Evolutionary conservation across 2,797 vertebrate species (phyloP), one percentile per base, ranked within the genome.

Genomic region (Sphaeramia orbicularis): DNA sequence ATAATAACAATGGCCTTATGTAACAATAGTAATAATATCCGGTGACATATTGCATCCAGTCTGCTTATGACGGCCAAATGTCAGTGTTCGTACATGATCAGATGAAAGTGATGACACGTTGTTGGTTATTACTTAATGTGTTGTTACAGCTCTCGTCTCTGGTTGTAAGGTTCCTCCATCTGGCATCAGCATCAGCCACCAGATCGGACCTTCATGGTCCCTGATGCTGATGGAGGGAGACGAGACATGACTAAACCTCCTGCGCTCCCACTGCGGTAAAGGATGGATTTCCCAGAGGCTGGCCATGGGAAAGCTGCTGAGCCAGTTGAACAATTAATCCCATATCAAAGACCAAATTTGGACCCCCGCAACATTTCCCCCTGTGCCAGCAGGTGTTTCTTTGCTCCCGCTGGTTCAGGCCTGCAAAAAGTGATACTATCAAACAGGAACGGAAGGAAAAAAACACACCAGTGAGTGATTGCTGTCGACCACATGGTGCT

Each of bases 251-350:
- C 65, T 74, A 60, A 78, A 65, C 48, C 56, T 67, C 42, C 42
- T 21, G 64, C 66, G 36, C 53, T 68, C 76, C 78, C 40, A 47
- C 65, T 57, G 78, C 76, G 86, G 84, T 58, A 84, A 24, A 91
- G 87, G 85, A 88, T 72, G 85, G 80, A 91, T 92, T 78, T 89
- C 2, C 47, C 51, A 75, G 80, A 74, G 66, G 71, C 78, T 75
- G 44, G n/a, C 55, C 49, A 45, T 56, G 42, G 45, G 69, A 84
- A 88, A 87, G 76, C 72, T 88, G 82, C 83, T 86, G 82, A 89
- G 78, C 71, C 68, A 77, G 77, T 78, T 80, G 63, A 89, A 90
- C 87, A 90, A 92, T 90, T 90, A 92, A 90, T 91, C 86, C 83
- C 57, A 57, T 75, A 81, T 86, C 79, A 88, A 88, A 88, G 73